Percentiles rank a stretch among this genome's conserved stretches.
Conservation (phyloP, 2,888 invertebrate genomes). For the Ophraella communa region DNA sequence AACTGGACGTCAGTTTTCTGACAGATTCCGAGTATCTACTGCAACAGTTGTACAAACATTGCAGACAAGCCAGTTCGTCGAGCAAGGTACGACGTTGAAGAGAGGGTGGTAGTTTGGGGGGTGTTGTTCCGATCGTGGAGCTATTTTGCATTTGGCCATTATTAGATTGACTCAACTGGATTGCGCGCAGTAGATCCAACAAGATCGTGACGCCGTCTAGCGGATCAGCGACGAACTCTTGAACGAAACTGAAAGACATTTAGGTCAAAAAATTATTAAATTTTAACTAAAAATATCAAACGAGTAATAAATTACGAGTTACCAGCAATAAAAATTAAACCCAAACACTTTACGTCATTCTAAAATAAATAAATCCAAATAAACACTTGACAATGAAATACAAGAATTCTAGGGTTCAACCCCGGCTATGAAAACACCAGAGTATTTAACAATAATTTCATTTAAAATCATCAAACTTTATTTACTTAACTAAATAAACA, state of each 20-base stretch:
- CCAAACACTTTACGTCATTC: too few relatives aligned
- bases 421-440: too few relatives aligned
- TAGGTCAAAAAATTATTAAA: too few relatives aligned
- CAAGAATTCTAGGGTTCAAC: neutral
- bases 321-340: too few relatives aligned
- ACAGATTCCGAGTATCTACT: conserved; percentile 81
- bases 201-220: conserved; percentile 86
- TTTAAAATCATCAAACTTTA: neutral
- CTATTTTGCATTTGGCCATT: conserved; percentile 50
- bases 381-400: neutral
- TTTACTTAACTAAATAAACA: neutral
- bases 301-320: too few relatives aligned
- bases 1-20: conserved; percentile 75
- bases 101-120: conserved; percentile 68
- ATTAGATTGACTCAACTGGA: conserved; percentile 81
- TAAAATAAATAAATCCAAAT: too few relatives aligned
- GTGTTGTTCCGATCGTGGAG: conserved; percentile 46
- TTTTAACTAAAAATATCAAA: too few relatives aligned
- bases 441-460: neutral
- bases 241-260: conserved; percentile 84
- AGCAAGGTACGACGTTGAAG: conserved; percentile 77
- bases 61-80: conserved; percentile 88
- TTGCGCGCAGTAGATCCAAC: conserved; percentile 82
- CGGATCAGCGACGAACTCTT: conserved; percentile 88
- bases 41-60: conserved; percentile 84